Conservation (phyloP, 2,888 invertebrate genomes). For the Tenthredo livida region DNA sequence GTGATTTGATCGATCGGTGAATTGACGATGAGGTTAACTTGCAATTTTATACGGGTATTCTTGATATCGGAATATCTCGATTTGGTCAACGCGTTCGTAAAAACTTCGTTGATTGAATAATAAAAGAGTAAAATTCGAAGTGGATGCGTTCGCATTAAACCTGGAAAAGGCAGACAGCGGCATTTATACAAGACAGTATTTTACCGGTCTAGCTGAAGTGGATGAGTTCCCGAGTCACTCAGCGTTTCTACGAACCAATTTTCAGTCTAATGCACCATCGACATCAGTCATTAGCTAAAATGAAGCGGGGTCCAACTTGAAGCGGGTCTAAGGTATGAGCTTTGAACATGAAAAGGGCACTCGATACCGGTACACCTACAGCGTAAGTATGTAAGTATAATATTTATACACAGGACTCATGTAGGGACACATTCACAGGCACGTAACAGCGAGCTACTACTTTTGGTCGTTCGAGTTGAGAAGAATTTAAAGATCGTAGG, state of each 20-base stretch:
- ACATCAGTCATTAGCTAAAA: conserved; percentile 36
- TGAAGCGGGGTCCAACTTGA: not conserved
- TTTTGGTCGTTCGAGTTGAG: conserved; percentile 14
- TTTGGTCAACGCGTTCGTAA: not conserved
- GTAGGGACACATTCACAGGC: conserved; percentile 22
- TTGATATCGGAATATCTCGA: not conserved
- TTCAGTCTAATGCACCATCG: conserved; percentile 22
- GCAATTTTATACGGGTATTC: not conserved
- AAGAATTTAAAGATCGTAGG: conserved; percentile 54
- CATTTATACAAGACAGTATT: not conserved
- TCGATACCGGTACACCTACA: conserved; percentile 28
- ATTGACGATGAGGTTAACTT: conserved; percentile 5
- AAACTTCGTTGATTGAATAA: not conserved
- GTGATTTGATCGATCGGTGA: conserved; percentile 1
- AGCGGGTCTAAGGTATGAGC: conserved; percentile 10
- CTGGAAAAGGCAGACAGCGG: not conserved
- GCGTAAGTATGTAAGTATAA: conserved; percentile 22
- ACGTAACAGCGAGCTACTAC: not conserved
- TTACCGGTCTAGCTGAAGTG: not conserved
- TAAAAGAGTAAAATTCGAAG: not conserved
- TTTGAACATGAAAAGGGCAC: conserved; percentile 20
- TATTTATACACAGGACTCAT: conserved; percentile 23
- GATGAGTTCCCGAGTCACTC: not conserved
- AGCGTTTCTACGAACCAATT: conserved; percentile 41
- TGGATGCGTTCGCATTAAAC: not conserved